These are phyloP conservation scores for Heliconius hermathena DNA, from an alignment of 1,140 invertebrate species.

Conservation along the genomic window DNA sequence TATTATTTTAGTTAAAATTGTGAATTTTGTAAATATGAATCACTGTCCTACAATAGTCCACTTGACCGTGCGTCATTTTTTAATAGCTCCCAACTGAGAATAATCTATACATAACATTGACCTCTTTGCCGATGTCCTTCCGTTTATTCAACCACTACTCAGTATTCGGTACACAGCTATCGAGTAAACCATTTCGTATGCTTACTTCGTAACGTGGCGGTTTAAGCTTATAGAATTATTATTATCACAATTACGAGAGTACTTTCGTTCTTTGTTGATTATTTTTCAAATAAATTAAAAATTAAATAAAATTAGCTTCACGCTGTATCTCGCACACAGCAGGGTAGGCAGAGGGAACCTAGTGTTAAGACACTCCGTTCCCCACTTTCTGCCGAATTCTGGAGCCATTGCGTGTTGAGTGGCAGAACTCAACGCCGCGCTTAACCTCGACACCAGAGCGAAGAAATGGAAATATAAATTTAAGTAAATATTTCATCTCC, in stretches of 20 bases:
- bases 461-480: too few relatives aligned
- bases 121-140: slow-evolving; percentile 50
- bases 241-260: slow-evolving; percentile 7
- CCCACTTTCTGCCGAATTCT: too few relatives aligned
- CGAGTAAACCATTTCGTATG: slow-evolving; percentile 49
- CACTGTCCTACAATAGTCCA: neutral
- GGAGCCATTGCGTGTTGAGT: too few relatives aligned
- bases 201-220: slow-evolving; percentile 30
- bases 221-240: slow-evolving; percentile 26
- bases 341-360: too few relatives aligned
- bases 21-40: neutral
- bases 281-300: too few relatives aligned
- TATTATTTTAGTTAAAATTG: neutral
- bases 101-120: slow-evolving; percentile 41
- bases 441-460: too few relatives aligned
- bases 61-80: slow-evolving; percentile 21
- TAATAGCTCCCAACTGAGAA: slow-evolving; percentile 28
- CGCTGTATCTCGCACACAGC: too few relatives aligned
- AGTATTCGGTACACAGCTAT: slow-evolving; percentile 45
- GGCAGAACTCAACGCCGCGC: too few relatives aligned
- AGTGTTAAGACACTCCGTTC: too few relatives aligned
- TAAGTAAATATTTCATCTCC: too few relatives aligned
- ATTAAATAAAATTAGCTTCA: too few relatives aligned
- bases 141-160: slow-evolving; percentile 46
- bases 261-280: slow-evolving; percentile 1